phyloP scores from a whole-genome alignment of 2,797 vertebrate species.

The Vultur gryphus region DNA sequence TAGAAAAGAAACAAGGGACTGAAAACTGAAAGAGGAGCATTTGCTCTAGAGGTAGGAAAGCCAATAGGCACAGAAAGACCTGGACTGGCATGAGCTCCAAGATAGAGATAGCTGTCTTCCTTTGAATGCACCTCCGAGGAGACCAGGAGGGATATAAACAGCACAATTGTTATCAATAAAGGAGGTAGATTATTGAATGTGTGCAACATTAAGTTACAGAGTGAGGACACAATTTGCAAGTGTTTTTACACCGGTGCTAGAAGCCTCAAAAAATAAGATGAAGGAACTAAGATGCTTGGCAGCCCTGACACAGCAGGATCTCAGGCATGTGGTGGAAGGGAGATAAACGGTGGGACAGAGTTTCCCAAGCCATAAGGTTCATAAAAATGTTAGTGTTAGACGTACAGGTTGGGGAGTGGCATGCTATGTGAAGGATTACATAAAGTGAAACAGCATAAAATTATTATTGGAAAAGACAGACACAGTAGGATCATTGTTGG shows the following conservation, averaged over 20 bases:
- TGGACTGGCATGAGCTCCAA: background rate
- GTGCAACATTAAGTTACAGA: background rate
- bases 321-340: background rate
- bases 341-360: background rate
- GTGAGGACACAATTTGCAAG: background rate
- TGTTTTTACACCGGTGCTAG: background rate
- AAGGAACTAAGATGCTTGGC: background rate
- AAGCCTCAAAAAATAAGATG: background rate
- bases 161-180: background rate
- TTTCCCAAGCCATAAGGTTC: background rate
- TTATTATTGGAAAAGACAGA: background rate
- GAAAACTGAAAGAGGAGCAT: background rate
- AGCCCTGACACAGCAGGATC: background rate
- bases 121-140: background rate
- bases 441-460: background rate
- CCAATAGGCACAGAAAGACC: background rate
- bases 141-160: background rate
- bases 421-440: background rate
- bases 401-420: too few species aligned
- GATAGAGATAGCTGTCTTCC: background rate
- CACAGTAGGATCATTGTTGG: background rate
- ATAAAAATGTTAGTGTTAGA: background rate
- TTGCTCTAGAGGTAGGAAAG: background rate
- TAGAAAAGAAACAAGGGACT: background rate
- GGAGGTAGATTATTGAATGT: background rate